Evolutionary conservation across 2,888 invertebrate species (phyloP).

Genomic region (Argyra leucocephala): DNA sequence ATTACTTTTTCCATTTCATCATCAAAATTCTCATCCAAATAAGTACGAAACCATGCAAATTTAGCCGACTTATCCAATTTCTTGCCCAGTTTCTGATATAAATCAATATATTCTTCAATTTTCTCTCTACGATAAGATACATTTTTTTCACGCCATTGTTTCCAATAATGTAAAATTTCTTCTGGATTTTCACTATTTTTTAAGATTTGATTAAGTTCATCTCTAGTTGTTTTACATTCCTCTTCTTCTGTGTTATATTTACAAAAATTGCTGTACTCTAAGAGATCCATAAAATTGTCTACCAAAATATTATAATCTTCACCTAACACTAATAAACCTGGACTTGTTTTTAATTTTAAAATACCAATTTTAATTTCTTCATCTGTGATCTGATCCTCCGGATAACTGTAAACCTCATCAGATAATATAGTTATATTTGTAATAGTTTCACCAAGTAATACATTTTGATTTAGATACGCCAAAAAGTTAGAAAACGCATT

Average conservation of each 20-base stretch:
- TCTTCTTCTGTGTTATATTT: conserved; percentile 23
- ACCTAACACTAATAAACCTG: not conserved
- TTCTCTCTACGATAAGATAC: conserved; percentile 49
- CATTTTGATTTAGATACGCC: not conserved
- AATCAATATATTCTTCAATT: conserved; percentile 56
- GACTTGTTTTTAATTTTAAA: not conserved
- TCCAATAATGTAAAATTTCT: conserved; percentile 66
- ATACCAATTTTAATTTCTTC: not conserved
- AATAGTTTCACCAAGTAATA: not conserved
- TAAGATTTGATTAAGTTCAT: conserved; percentile 32
- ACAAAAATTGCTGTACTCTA: not conserved
- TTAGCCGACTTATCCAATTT: conserved; percentile 49
- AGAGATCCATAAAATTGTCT: not conserved
- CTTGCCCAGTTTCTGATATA: conserved; percentile 60
- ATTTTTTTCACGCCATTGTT: conserved; percentile 56
- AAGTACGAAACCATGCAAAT: conserved; percentile 44
- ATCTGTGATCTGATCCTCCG: conserved; percentile 8
- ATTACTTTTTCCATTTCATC: conserved; percentile 59
- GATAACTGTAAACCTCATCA: conserved; percentile 50
- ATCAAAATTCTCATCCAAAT: conserved; percentile 61
- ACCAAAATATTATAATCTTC: not conserved
- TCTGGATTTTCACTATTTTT: conserved; percentile 47
- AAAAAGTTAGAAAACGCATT: too few species aligned
- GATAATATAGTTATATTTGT: conserved; percentile 23
- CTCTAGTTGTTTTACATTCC: conserved; percentile 26